Conservation (phyloP, 2,888 invertebrate species). For the Quadriops clusia region DNA sequence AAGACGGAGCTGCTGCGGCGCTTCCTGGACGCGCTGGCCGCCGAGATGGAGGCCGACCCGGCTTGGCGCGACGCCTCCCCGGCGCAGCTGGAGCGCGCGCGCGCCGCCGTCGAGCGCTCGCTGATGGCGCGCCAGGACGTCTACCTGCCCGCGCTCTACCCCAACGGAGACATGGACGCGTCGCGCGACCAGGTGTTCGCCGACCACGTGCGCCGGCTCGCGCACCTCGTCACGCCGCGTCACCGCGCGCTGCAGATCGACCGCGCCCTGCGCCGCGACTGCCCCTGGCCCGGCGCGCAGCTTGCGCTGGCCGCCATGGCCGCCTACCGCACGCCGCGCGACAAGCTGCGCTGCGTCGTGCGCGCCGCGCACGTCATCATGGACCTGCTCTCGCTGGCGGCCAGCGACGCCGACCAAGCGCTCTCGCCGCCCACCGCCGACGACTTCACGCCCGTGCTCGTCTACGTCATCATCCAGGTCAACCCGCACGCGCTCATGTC, state of each 20-base stretch:
- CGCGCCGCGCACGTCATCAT: constrained; percentile 88
- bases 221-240: constrained; percentile 59
- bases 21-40: constrained; percentile 59
- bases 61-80: constrained; percentile 65
- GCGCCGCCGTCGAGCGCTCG: constrained; percentile 77
- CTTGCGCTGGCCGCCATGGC: constrained; percentile 77
- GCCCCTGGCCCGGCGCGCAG: constrained; percentile 94
- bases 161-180: constrained; percentile 92
- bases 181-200: too few species aligned
- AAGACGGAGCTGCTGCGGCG: constrained; percentile 79
- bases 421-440: constrained; percentile 76
- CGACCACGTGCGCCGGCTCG: constrained; percentile 80
- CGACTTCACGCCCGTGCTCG: constrained; percentile 91
- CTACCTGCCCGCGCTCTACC: constrained; percentile 88
- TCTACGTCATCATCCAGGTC: constrained; percentile 90
- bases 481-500: constrained; percentile 91
- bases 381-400: constrained; percentile 80
- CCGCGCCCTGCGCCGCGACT: constrained; percentile 75
- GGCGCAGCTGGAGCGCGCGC: constrained; percentile 61
- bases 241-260: constrained; percentile 75
- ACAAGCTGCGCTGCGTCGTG: constrained; percentile 68
- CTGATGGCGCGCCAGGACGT: constrained; percentile 74
- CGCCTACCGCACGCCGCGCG: constrained; percentile 81
- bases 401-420: too few species aligned
- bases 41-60: constrained; percentile 57